A percentile compares a stretch with the other conserved stretches of the same genome.
These are phyloP conservation scores for Rugalucina vietnamica DNA, from an alignment of 2,888 invertebrate species.

Conservation along the genomic window DNA sequence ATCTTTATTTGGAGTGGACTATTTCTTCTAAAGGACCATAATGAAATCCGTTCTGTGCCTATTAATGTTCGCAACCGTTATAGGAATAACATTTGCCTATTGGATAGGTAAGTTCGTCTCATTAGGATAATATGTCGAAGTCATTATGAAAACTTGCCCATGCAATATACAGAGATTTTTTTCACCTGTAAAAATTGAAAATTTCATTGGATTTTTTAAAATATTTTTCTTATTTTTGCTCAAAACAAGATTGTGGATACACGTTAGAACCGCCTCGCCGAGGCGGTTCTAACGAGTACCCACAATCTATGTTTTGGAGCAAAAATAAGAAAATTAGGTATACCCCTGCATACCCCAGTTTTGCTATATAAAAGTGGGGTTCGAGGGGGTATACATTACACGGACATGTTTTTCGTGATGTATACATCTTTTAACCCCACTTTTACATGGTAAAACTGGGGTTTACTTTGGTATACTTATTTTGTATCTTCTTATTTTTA, in stretches of 20 bases:
- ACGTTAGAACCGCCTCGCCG: background rate
- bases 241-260: background rate
- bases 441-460: no score
- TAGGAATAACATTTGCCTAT: conserved; percentile 35
- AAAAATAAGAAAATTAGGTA: no score
- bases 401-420: no score
- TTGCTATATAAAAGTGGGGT: no score
- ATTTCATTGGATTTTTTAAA: background rate
- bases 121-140: background rate
- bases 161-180: background rate
- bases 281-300: background rate
- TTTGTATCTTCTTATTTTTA: no score
- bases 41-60: conserved; percentile 46
- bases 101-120: conserved; percentile 45
- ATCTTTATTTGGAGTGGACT: background rate
- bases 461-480: no score
- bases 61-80: conserved; percentile 16
- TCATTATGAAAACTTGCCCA: background rate
- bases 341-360: no score
- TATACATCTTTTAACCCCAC: no score
- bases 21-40: background rate
- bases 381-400: no score
- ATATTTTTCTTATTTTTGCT: background rate
- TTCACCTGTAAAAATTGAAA: background rate
- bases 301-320: no score